Evolutionary conservation across 2,888 invertebrate genomes (phyloP).

Genomic region (Monopis laevigella): DNA sequence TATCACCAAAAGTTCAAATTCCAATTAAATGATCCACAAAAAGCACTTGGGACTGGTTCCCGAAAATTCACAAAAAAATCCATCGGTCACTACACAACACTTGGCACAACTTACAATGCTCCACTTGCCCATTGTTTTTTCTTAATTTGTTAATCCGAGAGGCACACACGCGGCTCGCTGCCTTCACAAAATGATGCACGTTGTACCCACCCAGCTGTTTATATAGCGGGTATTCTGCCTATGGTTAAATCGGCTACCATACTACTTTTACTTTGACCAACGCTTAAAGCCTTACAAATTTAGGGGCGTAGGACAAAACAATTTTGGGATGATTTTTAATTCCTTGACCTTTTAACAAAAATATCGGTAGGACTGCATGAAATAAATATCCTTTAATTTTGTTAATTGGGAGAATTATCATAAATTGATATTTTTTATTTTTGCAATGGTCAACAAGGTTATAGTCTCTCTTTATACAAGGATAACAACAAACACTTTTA

Average conservation of each 20-base stretch:
- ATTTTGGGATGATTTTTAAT: background rate
- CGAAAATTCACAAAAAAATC: conserved; percentile 2
- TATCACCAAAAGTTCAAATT: too few species aligned
- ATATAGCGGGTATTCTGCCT: conserved; percentile 47
- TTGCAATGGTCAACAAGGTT: too few species aligned
- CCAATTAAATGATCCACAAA: too few species aligned
- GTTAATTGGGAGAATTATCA: too few species aligned
- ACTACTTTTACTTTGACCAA: conserved; percentile 56
- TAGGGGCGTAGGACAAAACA: conserved; percentile 3
- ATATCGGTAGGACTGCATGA: too few species aligned
- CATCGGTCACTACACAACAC: conserved; percentile 31
- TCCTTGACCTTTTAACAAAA: conserved; percentile 1
- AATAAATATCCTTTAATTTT: too few species aligned
- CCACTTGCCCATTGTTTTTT: conserved; percentile 52
- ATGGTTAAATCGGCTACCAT: conserved; percentile 17
- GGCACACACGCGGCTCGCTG: conserved; percentile 21
- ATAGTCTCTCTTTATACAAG: too few species aligned
- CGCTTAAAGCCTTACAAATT: conserved; percentile 8
- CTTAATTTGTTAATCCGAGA: background rate
- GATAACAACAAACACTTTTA: too few species aligned
- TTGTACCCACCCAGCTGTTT: conserved; percentile 33
- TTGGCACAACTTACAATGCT: conserved; percentile 61
- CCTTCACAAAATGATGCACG: conserved; percentile 40
- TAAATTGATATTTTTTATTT: too few species aligned
- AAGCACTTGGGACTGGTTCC: too few species aligned